Base-by-base conservation (phyloP, 2,797 vertebrate genomes). In the Lutjanus campechanus region DNA sequence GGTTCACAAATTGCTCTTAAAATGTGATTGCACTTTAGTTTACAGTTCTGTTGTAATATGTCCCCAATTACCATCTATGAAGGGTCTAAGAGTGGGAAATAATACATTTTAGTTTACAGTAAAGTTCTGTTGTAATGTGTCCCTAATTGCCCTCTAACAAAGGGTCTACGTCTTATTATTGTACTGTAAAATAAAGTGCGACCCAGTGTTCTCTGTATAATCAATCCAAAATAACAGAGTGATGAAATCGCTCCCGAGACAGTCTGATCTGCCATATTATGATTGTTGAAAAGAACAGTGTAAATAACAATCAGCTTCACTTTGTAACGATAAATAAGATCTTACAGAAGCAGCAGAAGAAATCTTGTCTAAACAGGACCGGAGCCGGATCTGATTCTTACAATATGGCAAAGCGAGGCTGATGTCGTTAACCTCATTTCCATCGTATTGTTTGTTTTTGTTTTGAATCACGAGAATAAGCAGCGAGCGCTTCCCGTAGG, bases 391-490 rank as follows among this genome's bases (percentile, higher is more conserved):
- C 66, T 59, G 53, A 79, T 81, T 85, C 5, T 73, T 66, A 58
- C 51, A 62, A 22, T n/a, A n/a, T 5, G 29, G 67, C 65, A 70
- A 76, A 73, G 51, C 0, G 7, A 71, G 22, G 54, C 15, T 25
- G 69, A 82, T 25, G 54, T 53, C 12, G 47, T 85, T 77, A 77
- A 83, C 68, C 81, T 75, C 20, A 53, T 85, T 92, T 89, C 82
- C 85, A 58, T 79, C 63, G 17, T 60, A 8, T 55, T 89, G 88
- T 88, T 91, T 91, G 83, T 86, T 91, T 91, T 90, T 88, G 84
- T 90, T 88, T 89, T 74, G 75, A 88, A 86, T 89, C 82, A 73
- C 81, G 71, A 75, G 74, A 86, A 73, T 72, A 85, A 86, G 88
- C 84, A 72, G 59, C 2, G 58, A 80, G 87, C 53, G 29, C 81